Percentiles rank a stretch among this genome's conserved stretches.
Evolutionary conservation across 2,113 vertebrate species (phyloP).

Genomic region (Ptilonorhynchus violaceus): DNA sequence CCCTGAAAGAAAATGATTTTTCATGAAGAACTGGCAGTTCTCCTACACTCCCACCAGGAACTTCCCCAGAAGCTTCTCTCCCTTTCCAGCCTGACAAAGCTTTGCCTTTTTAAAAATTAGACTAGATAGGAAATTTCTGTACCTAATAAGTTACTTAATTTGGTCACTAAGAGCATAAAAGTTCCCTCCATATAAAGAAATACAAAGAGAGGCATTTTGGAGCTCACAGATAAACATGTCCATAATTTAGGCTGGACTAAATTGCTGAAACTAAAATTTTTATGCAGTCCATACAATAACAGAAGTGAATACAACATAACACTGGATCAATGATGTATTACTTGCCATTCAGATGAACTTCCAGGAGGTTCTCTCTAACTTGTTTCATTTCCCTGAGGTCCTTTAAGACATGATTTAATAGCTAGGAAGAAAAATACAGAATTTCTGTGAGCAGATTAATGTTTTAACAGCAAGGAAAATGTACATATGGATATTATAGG

Average conservation of each 20-base stretch:
- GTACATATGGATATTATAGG: neutral
- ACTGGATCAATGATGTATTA: neutral
- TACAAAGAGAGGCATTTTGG: neutral
- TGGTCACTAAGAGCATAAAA: neutral
- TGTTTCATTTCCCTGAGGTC: slow-evolving; percentile 79
- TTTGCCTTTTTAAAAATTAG: neutral
- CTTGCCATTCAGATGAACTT: slow-evolving; percentile 91
- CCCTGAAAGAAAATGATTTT: slow-evolving; percentile 71
- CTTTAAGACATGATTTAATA: slow-evolving; percentile 83
- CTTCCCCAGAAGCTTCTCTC: neutral
- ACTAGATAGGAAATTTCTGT: neutral
- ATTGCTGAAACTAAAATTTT: neutral
- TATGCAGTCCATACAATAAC: neutral
- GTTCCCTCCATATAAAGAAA: rapidly evolving
- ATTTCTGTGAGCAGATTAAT: neutral
- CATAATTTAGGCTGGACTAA: neutral
- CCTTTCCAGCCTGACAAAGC: neutral
- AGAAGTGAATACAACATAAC: rapidly evolving
- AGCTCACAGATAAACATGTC: neutral
- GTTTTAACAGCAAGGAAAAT: neutral
- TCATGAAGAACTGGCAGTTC: neutral
- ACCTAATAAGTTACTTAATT: neutral
- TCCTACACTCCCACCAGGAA: neutral
- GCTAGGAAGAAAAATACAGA: slow-evolving; percentile 58
- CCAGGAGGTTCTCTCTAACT: slow-evolving; percentile 80